A percentile compares a stretch with the other conserved stretches of the same genome.
phyloP scores from a whole-genome alignment of 2,113 vertebrate genomes.

The Tyrannus savana region DNA sequence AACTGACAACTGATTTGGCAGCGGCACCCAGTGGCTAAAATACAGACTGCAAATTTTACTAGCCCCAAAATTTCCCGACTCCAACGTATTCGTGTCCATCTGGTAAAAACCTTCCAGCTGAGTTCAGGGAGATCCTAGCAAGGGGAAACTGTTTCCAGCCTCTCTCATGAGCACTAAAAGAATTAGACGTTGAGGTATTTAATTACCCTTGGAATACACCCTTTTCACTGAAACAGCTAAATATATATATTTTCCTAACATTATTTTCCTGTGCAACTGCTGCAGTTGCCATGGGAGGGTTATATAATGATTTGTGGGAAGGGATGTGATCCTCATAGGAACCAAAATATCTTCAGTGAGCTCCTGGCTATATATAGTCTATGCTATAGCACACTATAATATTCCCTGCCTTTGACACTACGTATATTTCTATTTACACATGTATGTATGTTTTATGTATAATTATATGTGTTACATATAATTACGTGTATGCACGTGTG shows the following conservation, averaged over 20 bases:
- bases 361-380: not conserved
- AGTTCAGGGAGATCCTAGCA: not conserved
- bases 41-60: not conserved
- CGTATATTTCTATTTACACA: not conserved
- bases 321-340: not conserved
- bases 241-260: not conserved
- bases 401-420: not conserved
- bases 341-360: not conserved
- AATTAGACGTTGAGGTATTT: not conserved
- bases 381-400: not conserved
- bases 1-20: conserved; percentile 30
- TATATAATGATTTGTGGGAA: not conserved
- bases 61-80: not conserved
- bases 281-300: conserved; percentile 35
- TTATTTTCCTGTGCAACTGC: not conserved
- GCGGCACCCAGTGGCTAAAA: conserved; percentile 65
- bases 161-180: not conserved
- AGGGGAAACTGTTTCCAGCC: not conserved
- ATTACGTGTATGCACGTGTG: no score
- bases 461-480: not conserved
- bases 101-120: not conserved
- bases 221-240: not conserved
- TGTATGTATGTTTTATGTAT: not conserved
- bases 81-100: rapidly evolving
- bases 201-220: not conserved